These are phyloP conservation scores for Calliopsis andreniformis DNA, from an alignment of 1,140 invertebrate genomes.

Conservation along the genomic window DNA sequence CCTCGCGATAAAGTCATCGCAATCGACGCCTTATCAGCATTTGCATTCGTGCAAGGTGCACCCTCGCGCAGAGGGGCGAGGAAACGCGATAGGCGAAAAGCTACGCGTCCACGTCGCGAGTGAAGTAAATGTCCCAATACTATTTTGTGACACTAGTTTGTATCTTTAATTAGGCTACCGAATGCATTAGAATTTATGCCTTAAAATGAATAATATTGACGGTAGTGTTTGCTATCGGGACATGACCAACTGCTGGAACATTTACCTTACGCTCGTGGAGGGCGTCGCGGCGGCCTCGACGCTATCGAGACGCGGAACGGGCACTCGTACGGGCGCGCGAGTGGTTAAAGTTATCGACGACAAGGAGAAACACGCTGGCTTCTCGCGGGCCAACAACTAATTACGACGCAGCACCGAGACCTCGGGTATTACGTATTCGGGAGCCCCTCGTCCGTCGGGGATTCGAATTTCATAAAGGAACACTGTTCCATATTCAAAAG, in stretches of 20 bases:
- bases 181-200: too few relatives aligned
- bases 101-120: conserved; percentile 35
- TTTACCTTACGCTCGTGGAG: too few relatives aligned
- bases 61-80: neutral
- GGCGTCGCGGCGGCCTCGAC: too few relatives aligned
- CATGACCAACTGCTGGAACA: neutral
- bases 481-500: conserved; percentile 42
- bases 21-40: conserved; percentile 5
- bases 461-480: conserved; percentile 51
- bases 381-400: conserved; percentile 41
- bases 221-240: neutral
- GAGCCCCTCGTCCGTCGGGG: conserved; percentile 26
- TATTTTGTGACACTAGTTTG: too few relatives aligned
- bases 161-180: too few relatives aligned
- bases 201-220: conserved; percentile 5
- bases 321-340: neutral
- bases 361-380: conserved; percentile 12
- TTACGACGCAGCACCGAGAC: conserved; percentile 27
- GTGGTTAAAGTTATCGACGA: conserved; percentile 44
- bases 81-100: conserved; percentile 23
- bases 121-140: neutral
- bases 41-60: conserved; percentile 32
- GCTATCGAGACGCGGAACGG: neutral
- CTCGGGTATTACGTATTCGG: conserved; percentile 45
- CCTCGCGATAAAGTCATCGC: too few relatives aligned